These are phyloP conservation scores for Thunnus thynnus DNA, from an alignment of 2,113 vertebrate genomes.

Conservation along the genomic window DNA sequence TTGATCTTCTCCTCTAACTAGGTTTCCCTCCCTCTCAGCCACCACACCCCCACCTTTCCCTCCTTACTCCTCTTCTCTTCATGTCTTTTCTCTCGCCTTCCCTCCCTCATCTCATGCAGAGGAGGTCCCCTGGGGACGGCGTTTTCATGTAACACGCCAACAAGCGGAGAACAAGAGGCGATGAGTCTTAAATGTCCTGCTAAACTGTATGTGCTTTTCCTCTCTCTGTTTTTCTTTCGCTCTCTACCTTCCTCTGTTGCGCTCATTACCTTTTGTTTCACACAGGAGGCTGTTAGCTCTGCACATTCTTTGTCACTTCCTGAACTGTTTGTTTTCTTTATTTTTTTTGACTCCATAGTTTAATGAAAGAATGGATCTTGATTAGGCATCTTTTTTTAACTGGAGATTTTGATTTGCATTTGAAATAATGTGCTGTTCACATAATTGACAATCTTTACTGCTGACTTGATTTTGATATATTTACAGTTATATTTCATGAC, in stretches of 20 bases:
- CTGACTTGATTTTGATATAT: conserved; percentile 10
- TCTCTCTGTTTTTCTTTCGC: conserved; percentile 27
- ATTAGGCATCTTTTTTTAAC: conserved; percentile 16
- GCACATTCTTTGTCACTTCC: conserved; percentile 33
- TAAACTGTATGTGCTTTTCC: conserved; percentile 63
- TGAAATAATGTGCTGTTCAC: conserved; percentile 32
- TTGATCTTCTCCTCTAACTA: conserved; percentile 55
- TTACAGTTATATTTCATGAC: not conserved
- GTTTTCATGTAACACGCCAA: conserved; percentile 63
- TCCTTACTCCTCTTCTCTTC: conserved; percentile 15
- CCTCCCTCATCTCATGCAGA: conserved; percentile 36
- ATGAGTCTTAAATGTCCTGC: conserved; percentile 62
- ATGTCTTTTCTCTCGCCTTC: conserved; percentile 29
- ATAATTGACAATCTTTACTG: conserved; percentile 8
- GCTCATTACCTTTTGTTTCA: conserved; percentile 63
- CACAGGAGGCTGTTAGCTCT: conserved; percentile 44
- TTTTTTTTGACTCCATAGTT: not conserved
- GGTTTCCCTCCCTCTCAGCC: conserved; percentile 31
- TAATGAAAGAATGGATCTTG: not conserved
- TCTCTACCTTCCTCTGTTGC: conserved; percentile 20
- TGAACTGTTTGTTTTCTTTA: conserved; percentile 18
- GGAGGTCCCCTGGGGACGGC: conserved; percentile 46
- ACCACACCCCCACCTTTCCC: conserved; percentile 22
- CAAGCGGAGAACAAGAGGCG: conserved; percentile 46
- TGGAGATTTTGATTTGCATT: conserved; percentile 36